phyloP scores from a whole-genome alignment of 2,888 invertebrate species.

The Theodoxus fluviatilis region DNA sequence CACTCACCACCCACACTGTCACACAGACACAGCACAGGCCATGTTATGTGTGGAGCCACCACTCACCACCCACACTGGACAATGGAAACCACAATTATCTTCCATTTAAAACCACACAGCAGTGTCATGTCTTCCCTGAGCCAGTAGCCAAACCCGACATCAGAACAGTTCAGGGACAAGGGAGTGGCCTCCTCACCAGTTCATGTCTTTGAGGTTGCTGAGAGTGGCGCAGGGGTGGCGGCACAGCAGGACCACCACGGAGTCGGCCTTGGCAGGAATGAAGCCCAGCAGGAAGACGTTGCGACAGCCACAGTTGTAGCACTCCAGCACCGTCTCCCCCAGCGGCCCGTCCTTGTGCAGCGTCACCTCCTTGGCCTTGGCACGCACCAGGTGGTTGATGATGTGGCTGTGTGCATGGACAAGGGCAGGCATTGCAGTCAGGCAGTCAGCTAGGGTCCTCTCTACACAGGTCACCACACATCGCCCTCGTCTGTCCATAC shows the following conservation, averaged over 20 bases:
- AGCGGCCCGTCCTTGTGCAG: conserved; percentile 96
- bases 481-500: too few species aligned
- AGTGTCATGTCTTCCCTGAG: not conserved
- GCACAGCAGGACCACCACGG: conserved; percentile 94
- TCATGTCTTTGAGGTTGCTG: conserved; percentile 96
- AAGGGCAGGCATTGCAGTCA: conserved; percentile 1
- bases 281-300: conserved; percentile 99
- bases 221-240: conserved; percentile 98
- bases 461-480: too few species aligned
- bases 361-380: conserved; percentile 99
- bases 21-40: not conserved
- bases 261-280: conserved; percentile 98
- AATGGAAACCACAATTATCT: not conserved
- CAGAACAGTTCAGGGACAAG: conserved; percentile 23
- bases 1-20: conserved; percentile 89
- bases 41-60: too few species aligned
- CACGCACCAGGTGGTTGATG: conserved; percentile 96
- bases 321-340: conserved; percentile 96
- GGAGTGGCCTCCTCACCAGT: too few species aligned
- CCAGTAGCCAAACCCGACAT: not conserved
- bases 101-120: not conserved
- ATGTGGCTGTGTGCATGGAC: conserved; percentile 91
- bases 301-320: conserved; percentile 97
- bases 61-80: too few species aligned
- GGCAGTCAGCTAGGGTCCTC: not conserved